Evolutionary conservation across 2,888 invertebrate genomes (phyloP).

Genomic region (Parasteatoda lunata): DNA sequence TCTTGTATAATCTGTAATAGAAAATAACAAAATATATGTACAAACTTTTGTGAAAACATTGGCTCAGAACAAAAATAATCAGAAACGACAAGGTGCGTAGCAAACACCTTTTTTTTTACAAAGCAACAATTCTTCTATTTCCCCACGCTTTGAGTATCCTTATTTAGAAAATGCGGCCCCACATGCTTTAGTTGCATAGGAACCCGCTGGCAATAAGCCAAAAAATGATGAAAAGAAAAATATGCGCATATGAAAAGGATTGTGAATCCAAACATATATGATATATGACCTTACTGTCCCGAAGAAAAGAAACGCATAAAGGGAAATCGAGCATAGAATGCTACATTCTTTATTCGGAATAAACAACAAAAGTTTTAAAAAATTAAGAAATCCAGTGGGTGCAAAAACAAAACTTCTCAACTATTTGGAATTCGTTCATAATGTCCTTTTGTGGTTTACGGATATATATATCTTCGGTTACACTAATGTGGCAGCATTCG

Average conservation of each 20-base stretch:
- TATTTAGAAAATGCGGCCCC: too few species aligned
- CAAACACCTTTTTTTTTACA: too few species aligned
- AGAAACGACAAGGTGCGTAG: too few species aligned
- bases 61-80: too few species aligned
- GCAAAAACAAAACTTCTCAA: conserved; percentile 26
- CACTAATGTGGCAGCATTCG: too few species aligned
- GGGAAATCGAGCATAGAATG: conserved; percentile 59
- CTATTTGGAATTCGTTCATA: conserved; percentile 42
- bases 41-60: too few species aligned
- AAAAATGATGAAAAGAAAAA: conserved; percentile 26
- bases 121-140: too few species aligned
- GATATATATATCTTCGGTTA: too few species aligned
- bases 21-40: too few species aligned
- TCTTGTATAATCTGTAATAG: too few species aligned
- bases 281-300: conserved; percentile 38
- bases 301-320: conserved; percentile 19
- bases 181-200: too few species aligned
- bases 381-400: conserved; percentile 30
- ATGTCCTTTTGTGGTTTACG: conserved; percentile 18
- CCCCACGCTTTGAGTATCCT: too few species aligned
- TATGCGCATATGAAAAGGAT: conserved; percentile 54
- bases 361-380: conserved; percentile 48
- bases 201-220: conserved; percentile 32
- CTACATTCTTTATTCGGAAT: conserved; percentile 52
- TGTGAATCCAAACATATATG: conserved; percentile 63